Conservation (phyloP, 2,797 vertebrate species). For the Leptatherina wallacei region DNA sequence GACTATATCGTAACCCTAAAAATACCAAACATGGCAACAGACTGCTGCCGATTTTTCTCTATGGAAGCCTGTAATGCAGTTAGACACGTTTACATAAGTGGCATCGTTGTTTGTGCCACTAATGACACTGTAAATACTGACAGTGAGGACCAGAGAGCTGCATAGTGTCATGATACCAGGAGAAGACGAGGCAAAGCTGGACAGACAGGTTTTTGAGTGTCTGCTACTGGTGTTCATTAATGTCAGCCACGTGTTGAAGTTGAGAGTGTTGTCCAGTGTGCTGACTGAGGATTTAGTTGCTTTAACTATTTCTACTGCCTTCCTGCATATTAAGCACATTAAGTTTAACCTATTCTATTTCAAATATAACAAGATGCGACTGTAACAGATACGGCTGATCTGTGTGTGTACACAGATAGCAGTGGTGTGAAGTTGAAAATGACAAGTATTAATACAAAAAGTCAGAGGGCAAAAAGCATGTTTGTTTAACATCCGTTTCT, state of each 20-base stretch:
- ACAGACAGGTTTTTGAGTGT: constrained; percentile 30
- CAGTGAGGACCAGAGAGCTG: background rate
- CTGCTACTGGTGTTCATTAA: constrained; percentile 3
- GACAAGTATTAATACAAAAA: background rate
- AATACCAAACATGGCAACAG: constrained; percentile 44
- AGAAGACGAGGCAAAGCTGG: constrained; percentile 9
- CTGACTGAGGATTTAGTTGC: background rate
- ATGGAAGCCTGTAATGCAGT: background rate
- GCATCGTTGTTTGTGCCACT: background rate
- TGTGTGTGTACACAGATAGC: background rate
- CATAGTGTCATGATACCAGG: background rate
- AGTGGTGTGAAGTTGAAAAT: background rate
- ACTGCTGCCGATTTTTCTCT: constrained; percentile 1
- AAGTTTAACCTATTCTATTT: constrained; percentile 2
- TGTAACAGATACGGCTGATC: background rate
- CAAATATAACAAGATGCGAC: background rate
- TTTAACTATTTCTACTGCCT: background rate
- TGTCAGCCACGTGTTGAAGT: constrained; percentile 4
- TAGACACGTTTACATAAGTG: constrained; percentile 1
- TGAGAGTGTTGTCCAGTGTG: constrained; percentile 4
- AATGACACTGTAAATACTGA: constrained; percentile 8
- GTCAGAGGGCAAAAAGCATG: background rate
- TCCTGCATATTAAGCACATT: background rate
- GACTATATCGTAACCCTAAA: constrained; percentile 23
- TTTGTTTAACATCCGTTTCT: constrained; percentile 22